Base-by-base conservation (phyloP, 2,113 vertebrate species). In the Platysteira castanea region DNA sequence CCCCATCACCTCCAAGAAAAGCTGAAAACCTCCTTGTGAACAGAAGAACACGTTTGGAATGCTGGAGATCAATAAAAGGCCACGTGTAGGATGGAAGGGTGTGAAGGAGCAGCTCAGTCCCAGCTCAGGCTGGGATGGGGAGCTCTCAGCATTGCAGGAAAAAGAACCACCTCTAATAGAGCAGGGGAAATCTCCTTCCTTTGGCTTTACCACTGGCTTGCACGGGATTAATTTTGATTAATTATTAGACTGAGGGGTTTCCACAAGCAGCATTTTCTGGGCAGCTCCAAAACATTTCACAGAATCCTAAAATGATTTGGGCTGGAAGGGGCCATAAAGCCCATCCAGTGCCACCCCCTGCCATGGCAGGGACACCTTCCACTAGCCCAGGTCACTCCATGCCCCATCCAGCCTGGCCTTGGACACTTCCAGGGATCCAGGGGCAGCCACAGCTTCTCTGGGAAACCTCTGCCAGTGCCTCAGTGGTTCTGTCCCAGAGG, bases 381-480 rank as follows among this genome's bases (percentile, higher is more conserved):
- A 50, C 15, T 8, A 0, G 2, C 31, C 56, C 79, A 84, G 35
- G 5, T 0, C 24, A 6, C 2, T 77, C 80, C 49, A 76, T 69
- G 24, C 2, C 15, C 23, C 0, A 0, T n/a, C 53, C 77, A 61
- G 0, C 35, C 30, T 56, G 12, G 22, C 26, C 56, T 56, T 23
- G 79, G 33, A 17, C 22, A 84, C 3, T 77, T 5, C 49, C 64
- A 84, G 56, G 27, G 49, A 44, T 56, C 52, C 44, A 76, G 71
- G 35, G 6, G 15, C 49, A 77, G 35, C 26, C 71, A 33, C 64
- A 90, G 56, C 7, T 84, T 11, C 41, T 42, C 56, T 84, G 41
- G 41, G n/a, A 0, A 82, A 0, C 6, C 24, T 30, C 0, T n/a
- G 0, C 30, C 70, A 53, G 30, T 1, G 7, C 11, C 30, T 61